These are phyloP conservation scores for Popillia japonica DNA, from an alignment of 1,140 invertebrate species.

Conservation along the genomic window DNA sequence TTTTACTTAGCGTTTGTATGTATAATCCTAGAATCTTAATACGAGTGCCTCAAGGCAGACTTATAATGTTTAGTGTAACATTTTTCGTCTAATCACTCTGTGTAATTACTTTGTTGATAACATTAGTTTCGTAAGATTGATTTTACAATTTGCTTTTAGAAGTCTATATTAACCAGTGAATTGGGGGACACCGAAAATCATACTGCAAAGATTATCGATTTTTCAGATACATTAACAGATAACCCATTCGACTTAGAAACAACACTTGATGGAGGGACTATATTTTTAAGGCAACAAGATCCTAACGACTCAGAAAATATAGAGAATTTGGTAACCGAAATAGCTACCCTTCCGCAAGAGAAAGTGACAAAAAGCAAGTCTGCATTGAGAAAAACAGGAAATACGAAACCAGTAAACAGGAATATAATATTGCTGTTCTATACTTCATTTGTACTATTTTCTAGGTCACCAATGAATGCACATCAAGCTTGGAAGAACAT, in stretches of 20 bases:
- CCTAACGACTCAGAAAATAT: not conserved
- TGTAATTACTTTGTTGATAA: no score
- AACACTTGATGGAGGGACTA: not conserved
- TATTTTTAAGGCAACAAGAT: not conserved
- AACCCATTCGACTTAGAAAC: conserved; percentile 25
- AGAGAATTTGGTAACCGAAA: not conserved
- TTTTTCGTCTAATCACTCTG: no score
- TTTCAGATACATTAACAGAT: conserved; percentile 6
- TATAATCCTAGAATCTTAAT: no score
- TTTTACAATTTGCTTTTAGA: conserved; percentile 2
- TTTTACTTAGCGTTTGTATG: no score
- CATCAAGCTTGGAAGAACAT: not conserved
- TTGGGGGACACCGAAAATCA: not conserved
- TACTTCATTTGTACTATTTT: not conserved
- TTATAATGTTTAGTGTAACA: no score
- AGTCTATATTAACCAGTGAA: not conserved
- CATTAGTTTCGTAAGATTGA: not conserved
- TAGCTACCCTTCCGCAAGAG: not conserved
- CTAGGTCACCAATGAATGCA: not conserved
- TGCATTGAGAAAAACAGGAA: not conserved
- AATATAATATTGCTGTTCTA: not conserved
- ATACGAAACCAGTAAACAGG: not conserved
- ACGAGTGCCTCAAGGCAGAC: no score
- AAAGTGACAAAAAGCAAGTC: not conserved
- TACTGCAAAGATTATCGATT: conserved; percentile 16